Evolutionary conservation across 2,797 vertebrate species (phyloP).

Genomic region (Crocidura indochinensis): DNA sequence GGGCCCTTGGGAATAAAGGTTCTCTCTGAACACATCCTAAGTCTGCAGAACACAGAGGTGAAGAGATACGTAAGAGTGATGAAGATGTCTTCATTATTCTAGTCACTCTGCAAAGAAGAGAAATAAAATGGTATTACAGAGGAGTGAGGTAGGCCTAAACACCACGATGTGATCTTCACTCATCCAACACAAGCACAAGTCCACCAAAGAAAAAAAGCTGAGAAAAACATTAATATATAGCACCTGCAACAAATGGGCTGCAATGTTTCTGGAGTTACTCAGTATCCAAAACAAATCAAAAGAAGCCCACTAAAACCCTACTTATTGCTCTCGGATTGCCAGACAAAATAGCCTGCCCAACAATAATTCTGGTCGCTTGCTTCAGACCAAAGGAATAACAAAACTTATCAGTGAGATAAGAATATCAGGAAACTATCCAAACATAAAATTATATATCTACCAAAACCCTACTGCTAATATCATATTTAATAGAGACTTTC

Average conservation of each 20-base stretch:
- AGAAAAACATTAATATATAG: not conserved
- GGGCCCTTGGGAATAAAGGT: constrained; percentile 52
- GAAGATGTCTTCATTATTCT: not conserved
- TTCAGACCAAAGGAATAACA: not conserved
- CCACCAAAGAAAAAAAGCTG: not conserved
- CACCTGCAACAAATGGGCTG: fast-evolving
- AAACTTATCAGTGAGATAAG: too few species aligned
- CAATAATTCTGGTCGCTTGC: not conserved
- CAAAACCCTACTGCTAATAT: not conserved
- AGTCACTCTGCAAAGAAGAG: not conserved
- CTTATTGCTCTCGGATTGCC: not conserved
- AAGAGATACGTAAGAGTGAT: not conserved
- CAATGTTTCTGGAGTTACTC: not conserved
- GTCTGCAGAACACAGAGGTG: not conserved
- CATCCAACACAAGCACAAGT: not conserved
- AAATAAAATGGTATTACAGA: not conserved
- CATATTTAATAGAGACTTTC: not conserved
- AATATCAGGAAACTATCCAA: not conserved
- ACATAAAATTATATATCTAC: not conserved
- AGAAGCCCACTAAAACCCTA: not conserved
- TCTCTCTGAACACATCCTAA: constrained; percentile 73
- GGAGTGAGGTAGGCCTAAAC: not conserved
- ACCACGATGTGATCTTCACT: not conserved
- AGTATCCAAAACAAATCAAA: not conserved
- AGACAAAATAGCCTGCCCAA: not conserved